These are phyloP conservation scores for Muscina levida DNA, from an alignment of 2,888 invertebrate genomes.

Conservation along the genomic window DNA sequence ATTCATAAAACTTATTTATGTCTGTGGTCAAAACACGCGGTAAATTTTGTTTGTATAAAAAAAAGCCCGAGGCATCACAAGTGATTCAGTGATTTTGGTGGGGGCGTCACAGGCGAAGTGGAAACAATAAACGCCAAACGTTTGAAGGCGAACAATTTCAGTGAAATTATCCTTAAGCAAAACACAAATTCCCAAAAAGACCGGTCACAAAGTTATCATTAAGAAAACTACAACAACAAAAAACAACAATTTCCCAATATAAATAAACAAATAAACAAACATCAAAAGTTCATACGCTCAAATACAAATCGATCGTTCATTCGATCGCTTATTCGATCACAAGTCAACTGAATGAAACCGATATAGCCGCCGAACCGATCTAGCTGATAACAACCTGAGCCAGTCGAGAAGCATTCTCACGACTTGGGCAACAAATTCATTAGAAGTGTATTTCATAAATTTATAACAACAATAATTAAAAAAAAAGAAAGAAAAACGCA, in stretches of 20 bases:
- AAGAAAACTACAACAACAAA: slow-evolving; percentile 5
- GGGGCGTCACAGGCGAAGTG: neutral
- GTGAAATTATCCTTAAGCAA: slow-evolving; percentile 9
- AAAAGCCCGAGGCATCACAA: neutral
- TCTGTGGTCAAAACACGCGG: slow-evolving; percentile 36
- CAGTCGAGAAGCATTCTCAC: slow-evolving; percentile 5
- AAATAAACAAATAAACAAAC: slow-evolving; percentile 9
- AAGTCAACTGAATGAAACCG: neutral
- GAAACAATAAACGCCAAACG: neutral
- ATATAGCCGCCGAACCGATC: neutral
- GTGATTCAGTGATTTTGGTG: neutral
- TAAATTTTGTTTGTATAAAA: slow-evolving; percentile 46
- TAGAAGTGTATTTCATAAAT: slow-evolving; percentile 14
- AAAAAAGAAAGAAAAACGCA: slow-evolving; percentile 9
- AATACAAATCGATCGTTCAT: neutral
- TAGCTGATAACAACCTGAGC: slow-evolving; percentile 2
- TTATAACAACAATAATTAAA: slow-evolving; percentile 22
- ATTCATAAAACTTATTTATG: slow-evolving; percentile 42
- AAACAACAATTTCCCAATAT: neutral
- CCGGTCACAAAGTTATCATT: neutral
- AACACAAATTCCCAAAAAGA: neutral
- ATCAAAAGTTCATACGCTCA: slow-evolving; percentile 11
- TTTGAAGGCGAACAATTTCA: neutral
- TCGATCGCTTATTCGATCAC: no score
- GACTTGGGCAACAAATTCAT: slow-evolving; percentile 23